Base-by-base conservation (phyloP, 2,797 vertebrate genomes). In the Acrocephalus scirpaceus region DNA sequence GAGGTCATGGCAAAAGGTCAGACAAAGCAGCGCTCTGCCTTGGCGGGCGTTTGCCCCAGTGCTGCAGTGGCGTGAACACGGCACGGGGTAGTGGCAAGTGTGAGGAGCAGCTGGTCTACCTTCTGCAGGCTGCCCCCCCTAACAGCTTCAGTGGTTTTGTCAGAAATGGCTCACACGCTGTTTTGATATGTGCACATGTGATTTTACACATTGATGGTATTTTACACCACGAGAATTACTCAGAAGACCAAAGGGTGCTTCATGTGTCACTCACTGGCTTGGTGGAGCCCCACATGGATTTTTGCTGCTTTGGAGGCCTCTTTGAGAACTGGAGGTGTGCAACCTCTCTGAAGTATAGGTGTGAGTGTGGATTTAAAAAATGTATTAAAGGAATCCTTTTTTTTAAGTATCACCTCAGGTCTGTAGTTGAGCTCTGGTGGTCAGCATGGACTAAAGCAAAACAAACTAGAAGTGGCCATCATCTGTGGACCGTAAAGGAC, bases 31-130 rank as follows among this genome's bases (percentile, higher is more conserved):
- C 0, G 0, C 72, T 93, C n/a, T 51, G 65, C 45, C 36, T 42
- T 0, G 3, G 53, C 2, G 0, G 45, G 64, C 0, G 1, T 82
- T 79, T 50, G 67, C 69, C 61, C 0, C 0, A 10, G 13, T 76
- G 84, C 70, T 54, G 54, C 22, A 3, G 2, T 17, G 74, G 45
- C 5, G 10, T 1, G 1, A 42, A 15, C 18, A 1, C 0, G 0
- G 53, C 9, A 5, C 0, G 0, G 50, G 74, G 9, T 4, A 6
- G 61, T 11, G 29, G 27, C 30, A 42, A 36, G 40, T 0, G 0
- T 38, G 65, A 57, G 18, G 23, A 71, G 56, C 3, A 10, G 45
- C 72, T 70, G 77, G 9, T 13, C 64, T 40, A 34, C 32, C n/a
- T 66, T 51, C 70, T 5, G 1, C 34, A 34, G 88, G 23, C 60